Percentiles rank a stretch among this genome's conserved stretches.
Conservation (phyloP, 2,797 vertebrate species). For the Pseudomugil gertrudae region DNA sequence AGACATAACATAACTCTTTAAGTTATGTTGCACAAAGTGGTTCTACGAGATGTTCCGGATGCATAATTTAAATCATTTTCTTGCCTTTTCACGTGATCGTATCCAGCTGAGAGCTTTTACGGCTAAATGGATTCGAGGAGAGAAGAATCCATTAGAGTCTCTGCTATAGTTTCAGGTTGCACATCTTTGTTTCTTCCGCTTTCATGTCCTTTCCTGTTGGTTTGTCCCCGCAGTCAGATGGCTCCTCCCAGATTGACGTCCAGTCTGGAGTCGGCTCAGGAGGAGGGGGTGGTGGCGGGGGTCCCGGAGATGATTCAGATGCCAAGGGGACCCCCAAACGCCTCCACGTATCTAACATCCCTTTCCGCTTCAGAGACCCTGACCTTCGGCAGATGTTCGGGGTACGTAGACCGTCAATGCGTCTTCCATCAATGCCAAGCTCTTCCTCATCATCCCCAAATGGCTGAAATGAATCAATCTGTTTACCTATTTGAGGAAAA, state of each 20-base stretch:
- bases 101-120: background rate
- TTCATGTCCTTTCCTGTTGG: conserved; percentile 18
- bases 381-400: conserved; percentile 99
- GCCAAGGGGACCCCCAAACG: conserved; percentile 96
- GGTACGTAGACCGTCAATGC: conserved; percentile 85
- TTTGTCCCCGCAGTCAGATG: conserved; percentile 88
- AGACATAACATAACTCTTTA: background rate
- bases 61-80: background rate
- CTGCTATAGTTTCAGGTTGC: background rate
- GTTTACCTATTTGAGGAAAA: conserved; percentile 2
- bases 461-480: too few species aligned
- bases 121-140: conserved; percentile 1
- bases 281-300: conserved; percentile 76
- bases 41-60: background rate
- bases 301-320: conserved; percentile 84
- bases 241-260: conserved; percentile 91
- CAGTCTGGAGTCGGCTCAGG: conserved; percentile 84
- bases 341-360: conserved; percentile 98
- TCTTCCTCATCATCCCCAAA: too few species aligned
- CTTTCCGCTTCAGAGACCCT: conserved; percentile 98
- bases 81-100: background rate
- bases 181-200: conserved; percentile 5
- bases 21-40: background rate
- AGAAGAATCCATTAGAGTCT: background rate
- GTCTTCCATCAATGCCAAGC: too few species aligned